Evolutionary conservation across 1,140 invertebrate genomes (phyloP).

Genomic region (Harpegnathos saltator): DNA sequence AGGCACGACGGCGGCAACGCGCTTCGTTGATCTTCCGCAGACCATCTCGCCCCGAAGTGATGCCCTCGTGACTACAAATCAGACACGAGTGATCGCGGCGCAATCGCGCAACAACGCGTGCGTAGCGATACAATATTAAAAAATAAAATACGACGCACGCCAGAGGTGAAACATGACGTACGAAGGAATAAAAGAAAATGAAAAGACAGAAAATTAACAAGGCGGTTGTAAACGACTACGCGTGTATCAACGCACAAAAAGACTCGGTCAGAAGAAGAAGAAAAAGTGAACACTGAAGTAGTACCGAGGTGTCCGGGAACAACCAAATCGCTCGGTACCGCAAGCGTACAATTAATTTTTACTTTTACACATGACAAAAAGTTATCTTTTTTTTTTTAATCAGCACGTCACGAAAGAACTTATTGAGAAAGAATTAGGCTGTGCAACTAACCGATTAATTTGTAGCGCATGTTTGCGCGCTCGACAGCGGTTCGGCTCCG

Average conservation of each 20-base stretch:
- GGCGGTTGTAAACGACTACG: too few relatives aligned
- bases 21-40: slow-evolving; percentile 44
- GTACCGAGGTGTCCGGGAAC: too few relatives aligned
- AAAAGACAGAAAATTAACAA: not conserved
- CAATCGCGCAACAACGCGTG: not conserved
- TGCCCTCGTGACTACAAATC: slow-evolving; percentile 22
- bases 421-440: not conserved
- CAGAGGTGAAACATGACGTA: not conserved
- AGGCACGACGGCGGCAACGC: slow-evolving; percentile 17
- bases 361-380: too few relatives aligned
- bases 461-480: slow-evolving; percentile 20
- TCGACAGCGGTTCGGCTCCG: slow-evolving; percentile 29
- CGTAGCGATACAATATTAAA: not conserved
- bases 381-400: too few relatives aligned
- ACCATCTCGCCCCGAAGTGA: slow-evolving; percentile 29
- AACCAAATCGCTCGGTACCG: too few relatives aligned
- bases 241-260: too few relatives aligned
- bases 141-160: not conserved
- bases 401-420: not conserved
- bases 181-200: not conserved
- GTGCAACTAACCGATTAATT: slow-evolving; percentile 33
- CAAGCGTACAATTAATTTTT: too few relatives aligned
- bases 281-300: too few relatives aligned
- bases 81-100: not conserved
- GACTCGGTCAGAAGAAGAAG: too few relatives aligned